These are phyloP conservation scores for Laterallus jamaicensis DNA, from an alignment of 2,113 vertebrate genomes.

Conservation along the genomic window DNA sequence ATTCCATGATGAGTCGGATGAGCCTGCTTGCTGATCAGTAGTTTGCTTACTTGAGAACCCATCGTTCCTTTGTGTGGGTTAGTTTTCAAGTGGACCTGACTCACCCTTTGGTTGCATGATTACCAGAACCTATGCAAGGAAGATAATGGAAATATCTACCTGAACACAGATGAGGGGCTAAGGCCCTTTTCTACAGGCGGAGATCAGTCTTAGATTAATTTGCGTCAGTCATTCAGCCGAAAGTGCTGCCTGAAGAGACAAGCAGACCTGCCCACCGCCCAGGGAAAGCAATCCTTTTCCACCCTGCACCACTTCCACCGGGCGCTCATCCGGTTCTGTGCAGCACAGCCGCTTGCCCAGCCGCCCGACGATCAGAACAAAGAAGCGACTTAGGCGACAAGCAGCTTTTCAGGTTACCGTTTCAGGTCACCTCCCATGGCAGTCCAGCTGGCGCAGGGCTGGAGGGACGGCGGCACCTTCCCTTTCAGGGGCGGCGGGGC, in stretches of 20 bases:
- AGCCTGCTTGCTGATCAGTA: background rate
- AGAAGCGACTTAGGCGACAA: background rate
- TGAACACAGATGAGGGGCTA: background rate
- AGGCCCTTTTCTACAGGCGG: background rate
- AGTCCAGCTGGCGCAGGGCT: background rate
- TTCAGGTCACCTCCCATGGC: background rate
- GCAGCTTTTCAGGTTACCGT: constrained; percentile 15
- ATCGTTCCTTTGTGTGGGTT: background rate
- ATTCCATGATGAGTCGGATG: background rate
- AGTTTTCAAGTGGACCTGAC: background rate
- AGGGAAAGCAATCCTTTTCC: background rate
- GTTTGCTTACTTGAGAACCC: background rate
- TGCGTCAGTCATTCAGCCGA: background rate
- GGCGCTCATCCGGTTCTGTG: background rate
- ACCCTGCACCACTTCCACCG: background rate
- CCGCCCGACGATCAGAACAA: background rate
- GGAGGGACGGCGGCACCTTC: background rate
- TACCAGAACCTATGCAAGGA: background rate
- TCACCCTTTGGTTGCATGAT: background rate
- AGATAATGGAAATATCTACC: background rate
- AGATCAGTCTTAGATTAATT: background rate
- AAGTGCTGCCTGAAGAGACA: background rate
- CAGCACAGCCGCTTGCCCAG: background rate
- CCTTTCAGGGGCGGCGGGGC: background rate
- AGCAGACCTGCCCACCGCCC: background rate